Base-by-base conservation (phyloP, 2,113 vertebrate species). In the Hydrolagus affinis region DNA sequence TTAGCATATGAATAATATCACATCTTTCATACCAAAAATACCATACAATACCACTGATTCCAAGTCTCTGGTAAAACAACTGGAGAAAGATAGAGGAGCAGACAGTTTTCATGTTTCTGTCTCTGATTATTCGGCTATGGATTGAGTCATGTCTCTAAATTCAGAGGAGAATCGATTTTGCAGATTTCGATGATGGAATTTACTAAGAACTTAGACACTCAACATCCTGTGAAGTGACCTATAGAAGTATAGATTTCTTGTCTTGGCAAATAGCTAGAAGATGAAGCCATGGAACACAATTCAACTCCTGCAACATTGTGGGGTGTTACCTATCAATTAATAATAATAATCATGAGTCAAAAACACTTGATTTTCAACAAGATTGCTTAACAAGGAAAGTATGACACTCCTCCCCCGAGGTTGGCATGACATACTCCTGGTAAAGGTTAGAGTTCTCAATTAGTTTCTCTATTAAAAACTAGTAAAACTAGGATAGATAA, bases 121-220 rank as follows among this genome's bases (percentile, higher is more conserved):
- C 44, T 44, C 44, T 44, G 44, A 62, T 32, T 66, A 66, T 83
- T 64, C 3, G 76, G 17, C 32, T 83, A 6, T 68, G 62, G 28
- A 28, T 83, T 83, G 60, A 68, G 78, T 83, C 25, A 83, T 83
- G 78, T 83, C 78, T 83, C 62, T 25, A 32, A 66, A 28, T 68
- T n/a, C 78, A 83, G 78, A 28, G 66, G 62, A 25, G 78, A 83
- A 83, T 83, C 25, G 8, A 66, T 83, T 83, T 83, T 66, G 78
- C 78, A 83, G 78, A 83, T 83, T 83, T 83, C 64, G 15, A 66
- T 66, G 60, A 17, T 83, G 60, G 77, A 83, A 83, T 83, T 83
- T 80, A 80, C 77, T 60, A n/a, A 80, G 77, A 80, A 80, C 12
- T 2, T 66, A 66, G 78, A 83, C 62, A 83, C 32, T 30, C 78